Base-by-base conservation (phyloP, 37 sponge, comb jelly and placozoan genomes). In the Amphimedon queenslandica region DNA sequence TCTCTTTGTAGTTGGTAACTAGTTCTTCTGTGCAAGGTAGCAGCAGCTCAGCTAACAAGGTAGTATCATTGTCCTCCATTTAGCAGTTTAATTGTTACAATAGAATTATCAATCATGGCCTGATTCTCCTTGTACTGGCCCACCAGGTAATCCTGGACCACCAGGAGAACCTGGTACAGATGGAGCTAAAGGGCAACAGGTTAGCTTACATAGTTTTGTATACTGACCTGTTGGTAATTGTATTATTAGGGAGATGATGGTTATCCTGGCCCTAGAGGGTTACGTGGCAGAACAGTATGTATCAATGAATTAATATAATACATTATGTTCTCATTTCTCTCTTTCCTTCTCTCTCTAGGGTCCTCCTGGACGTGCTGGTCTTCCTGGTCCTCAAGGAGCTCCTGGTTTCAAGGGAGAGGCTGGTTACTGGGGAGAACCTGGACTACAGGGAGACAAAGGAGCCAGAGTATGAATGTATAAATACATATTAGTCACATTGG, bases 41-140 rank as follows among this genome's bases (percentile, higher is more conserved):
- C n/a, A n/a, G n/a, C n/a, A n/a, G n/a, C n/a, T n/a, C n/a, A n/a
- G n/a, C n/a, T n/a, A n/a, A n/a, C n/a, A n/a, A n/a, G n/a, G n/a
- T n/a, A n/a, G n/a, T n/a, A n/a, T n/a, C n/a, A n/a, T n/a, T n/a
- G n/a, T n/a, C n/a, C n/a, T n/a, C n/a, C n/a, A n/a, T n/a, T n/a
- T n/a, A n/a, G n/a, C n/a, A n/a, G n/a, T n/a, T n/a, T n/a, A n/a
- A n/a, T n/a, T n/a, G n/a, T n/a, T n/a, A n/a, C n/a, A n/a, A n/a
- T n/a, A n/a, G n/a, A n/a, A n/a, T n/a, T n/a, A n/a, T n/a, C n/a
- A 88, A 80, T 65, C 89, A 25, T 83, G 84, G 83, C 75, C 84
- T 25, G 78, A 88, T 41, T 35, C 32, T 8, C 84, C 84, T 13
- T 88, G 89, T 32, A 3, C 55, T 35, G 84, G 84, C 8, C 76